Conservation (phyloP, 2,797 vertebrate species). For the Artibeus lituratus region DNA sequence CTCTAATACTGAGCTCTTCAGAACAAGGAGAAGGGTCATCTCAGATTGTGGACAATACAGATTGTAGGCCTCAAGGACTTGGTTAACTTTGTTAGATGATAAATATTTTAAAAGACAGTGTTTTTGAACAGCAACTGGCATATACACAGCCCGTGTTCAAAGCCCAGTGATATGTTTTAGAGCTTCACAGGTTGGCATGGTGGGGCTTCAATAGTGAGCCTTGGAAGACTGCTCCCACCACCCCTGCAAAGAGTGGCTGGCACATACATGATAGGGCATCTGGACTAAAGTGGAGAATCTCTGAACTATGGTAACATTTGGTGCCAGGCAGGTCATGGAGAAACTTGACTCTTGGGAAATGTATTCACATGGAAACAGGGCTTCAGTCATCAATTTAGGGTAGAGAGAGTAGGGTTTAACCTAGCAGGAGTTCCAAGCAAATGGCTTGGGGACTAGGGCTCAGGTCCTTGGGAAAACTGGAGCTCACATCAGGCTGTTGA, state of each 20-base stretch:
- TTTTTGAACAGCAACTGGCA: neutral
- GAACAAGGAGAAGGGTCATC: neutral
- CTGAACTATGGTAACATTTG: neutral
- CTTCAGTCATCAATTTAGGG: neutral
- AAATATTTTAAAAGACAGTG: neutral
- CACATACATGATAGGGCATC: neutral
- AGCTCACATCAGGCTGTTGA: neutral
- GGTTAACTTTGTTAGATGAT: neutral
- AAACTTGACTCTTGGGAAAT: neutral
- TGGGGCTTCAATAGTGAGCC: neutral
- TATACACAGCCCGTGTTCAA: neutral
- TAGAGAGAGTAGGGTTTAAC: neutral
- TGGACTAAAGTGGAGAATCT: neutral
- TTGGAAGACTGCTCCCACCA: neutral
- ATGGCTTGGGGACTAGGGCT: neutral
- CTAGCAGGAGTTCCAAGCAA: neutral
- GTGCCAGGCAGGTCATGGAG: neutral
- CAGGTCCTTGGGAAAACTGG: neutral
- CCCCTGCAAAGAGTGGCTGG: neutral
- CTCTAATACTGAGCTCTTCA: neutral
- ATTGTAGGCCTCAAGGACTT: neutral
- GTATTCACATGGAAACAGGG: neutral
- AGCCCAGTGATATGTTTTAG: neutral
- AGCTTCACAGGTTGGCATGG: neutral
- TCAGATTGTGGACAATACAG: neutral